Percentiles rank a stretch among this genome's conserved stretches.
Conservation (phyloP, 2,888 invertebrate species). For the Spialia ferax region DNA sequence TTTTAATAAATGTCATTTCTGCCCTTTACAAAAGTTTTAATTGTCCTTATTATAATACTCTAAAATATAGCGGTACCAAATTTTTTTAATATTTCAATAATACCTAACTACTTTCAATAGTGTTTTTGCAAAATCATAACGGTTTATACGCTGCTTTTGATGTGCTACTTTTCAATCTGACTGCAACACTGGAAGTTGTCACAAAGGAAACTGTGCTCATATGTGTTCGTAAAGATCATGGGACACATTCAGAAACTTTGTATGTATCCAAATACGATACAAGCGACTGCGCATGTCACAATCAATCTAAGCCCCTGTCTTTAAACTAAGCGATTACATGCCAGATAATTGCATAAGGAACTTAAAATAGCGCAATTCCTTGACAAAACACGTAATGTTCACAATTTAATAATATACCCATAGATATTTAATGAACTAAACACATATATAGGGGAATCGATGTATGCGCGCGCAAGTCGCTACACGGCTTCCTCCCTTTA, state of each 20-base stretch:
- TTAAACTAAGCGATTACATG: slow-evolving; percentile 33
- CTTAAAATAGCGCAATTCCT: slow-evolving; percentile 48
- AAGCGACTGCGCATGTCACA: slow-evolving; percentile 46
- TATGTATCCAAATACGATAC: slow-evolving; percentile 29
- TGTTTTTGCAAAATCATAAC: too few relatives aligned
- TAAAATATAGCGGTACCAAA: too few relatives aligned
- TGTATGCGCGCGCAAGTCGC: slow-evolving; percentile 76
- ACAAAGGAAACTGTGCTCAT: slow-evolving; percentile 17
- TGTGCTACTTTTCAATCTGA: background rate
- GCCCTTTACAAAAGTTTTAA: too few relatives aligned
- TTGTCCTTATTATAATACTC: too few relatives aligned
- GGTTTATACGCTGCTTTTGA: too few relatives aligned
- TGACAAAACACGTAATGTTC: slow-evolving; percentile 58
- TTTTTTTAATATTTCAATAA: too few relatives aligned
- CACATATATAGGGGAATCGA: slow-evolving; percentile 68
- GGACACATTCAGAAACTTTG: slow-evolving; percentile 32
- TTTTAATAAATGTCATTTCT: too few relatives aligned
- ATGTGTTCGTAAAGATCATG: slow-evolving; percentile 4
- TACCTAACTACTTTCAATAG: too few relatives aligned
- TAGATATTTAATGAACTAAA: slow-evolving; percentile 64
- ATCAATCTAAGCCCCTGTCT: slow-evolving; percentile 40
- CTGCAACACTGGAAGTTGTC: slow-evolving; percentile 1
- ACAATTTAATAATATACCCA: slow-evolving; percentile 72
- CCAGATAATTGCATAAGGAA: slow-evolving; percentile 39
- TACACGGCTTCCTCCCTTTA: slow-evolving; percentile 63